Base-by-base conservation (phyloP, 2,797 vertebrate species). In the Hybognathus amarus region DNA sequence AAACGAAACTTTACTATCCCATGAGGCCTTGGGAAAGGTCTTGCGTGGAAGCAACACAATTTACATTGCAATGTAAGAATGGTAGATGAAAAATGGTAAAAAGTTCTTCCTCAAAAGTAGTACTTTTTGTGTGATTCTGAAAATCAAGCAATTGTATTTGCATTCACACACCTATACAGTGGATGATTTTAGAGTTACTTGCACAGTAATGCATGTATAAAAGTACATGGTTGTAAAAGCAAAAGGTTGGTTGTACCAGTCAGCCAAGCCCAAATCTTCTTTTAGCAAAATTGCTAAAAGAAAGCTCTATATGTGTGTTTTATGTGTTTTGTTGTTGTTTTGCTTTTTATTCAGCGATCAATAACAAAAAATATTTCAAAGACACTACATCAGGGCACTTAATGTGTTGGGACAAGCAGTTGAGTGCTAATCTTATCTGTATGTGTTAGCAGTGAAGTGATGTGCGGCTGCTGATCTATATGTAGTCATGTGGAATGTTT, bases 401-500 rank as follows among this genome's bases (percentile, higher is more conserved):
- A 38, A 73, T 40, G 22, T 75, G 17, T 42, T 75, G 67, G 61
- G 17, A 66, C 70, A 67, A 45, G 42, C 7, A 17, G 24, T 71
- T 47, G 33, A n/a, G 12, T 71, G 17, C 22, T 54, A 54, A 82
- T 75, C 71, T 76, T 36, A 54, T 76, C 47, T 66, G 11, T 15
- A 56, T 33, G 61, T 64, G 30, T 71, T 79, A 18, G 42, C 27
- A 15, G 45, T 38, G 6, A 54, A 40, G 10, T 40, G n/a, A 38
- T 9, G 36, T 77, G 54, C 1, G 1, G 24, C 13, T 18, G 24
- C 18, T 24, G 20, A 70, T 61, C 40, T 20, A 67, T 38, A 70
- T 9, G 40, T 36, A 33, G 45, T 36, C 10, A 52, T 73, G 27
- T 38, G 47, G 71, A 38, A 54, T 74, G 61, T 82, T 86, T 69